Percentiles rank a stretch among this genome's conserved stretches.
Evolutionary conservation across 2,888 invertebrate species (phyloP).

Genomic region (Baronia brevicornis): DNA sequence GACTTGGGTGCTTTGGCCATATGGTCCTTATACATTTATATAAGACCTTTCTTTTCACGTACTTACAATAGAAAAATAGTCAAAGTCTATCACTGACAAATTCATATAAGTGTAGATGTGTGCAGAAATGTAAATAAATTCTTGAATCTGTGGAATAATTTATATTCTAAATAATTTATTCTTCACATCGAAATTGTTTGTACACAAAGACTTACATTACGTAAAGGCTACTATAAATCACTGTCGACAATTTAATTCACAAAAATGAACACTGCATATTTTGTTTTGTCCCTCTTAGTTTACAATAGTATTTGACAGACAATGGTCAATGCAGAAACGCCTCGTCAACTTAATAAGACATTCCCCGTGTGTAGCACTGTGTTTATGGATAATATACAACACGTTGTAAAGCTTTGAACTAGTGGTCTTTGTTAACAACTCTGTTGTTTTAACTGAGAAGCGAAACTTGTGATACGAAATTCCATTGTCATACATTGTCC

Average conservation of each 20-base stretch:
- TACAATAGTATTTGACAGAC: slow-evolving; percentile 42
- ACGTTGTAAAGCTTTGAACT: slow-evolving; percentile 44
- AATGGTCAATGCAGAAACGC: slow-evolving; percentile 37
- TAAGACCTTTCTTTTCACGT: slow-evolving; percentile 13
- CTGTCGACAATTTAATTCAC: slow-evolving; percentile 52
- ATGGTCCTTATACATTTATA: slow-evolving; percentile 41
- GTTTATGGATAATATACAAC: slow-evolving; percentile 53
- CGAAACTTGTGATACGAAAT: slow-evolving; percentile 24
- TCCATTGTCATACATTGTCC: slow-evolving; percentile 36
- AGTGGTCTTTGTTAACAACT: slow-evolving; percentile 46
- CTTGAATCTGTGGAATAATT: slow-evolving; percentile 6
- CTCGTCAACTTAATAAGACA: slow-evolving; percentile 42
- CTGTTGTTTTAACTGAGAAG: slow-evolving; percentile 34
- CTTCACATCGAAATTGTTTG: slow-evolving; percentile 25
- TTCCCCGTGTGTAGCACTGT: slow-evolving; percentile 29
- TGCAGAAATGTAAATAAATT: slow-evolving; percentile 7
- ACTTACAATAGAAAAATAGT: slow-evolving; percentile 8
- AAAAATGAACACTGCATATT: slow-evolving; percentile 36
- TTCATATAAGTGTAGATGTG: slow-evolving; percentile 12
- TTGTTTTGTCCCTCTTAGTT: slow-evolving; percentile 26
- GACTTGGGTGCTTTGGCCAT: slow-evolving; percentile 70
- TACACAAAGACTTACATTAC: slow-evolving; percentile 24
- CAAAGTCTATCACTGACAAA: slow-evolving; percentile 9
- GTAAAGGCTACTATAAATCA: slow-evolving; percentile 55
- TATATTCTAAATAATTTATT: slow-evolving; percentile 9